These are phyloP conservation scores for Stenolophus ochropezus DNA, from an alignment of 2,888 invertebrate species.

Conservation along the genomic window DNA sequence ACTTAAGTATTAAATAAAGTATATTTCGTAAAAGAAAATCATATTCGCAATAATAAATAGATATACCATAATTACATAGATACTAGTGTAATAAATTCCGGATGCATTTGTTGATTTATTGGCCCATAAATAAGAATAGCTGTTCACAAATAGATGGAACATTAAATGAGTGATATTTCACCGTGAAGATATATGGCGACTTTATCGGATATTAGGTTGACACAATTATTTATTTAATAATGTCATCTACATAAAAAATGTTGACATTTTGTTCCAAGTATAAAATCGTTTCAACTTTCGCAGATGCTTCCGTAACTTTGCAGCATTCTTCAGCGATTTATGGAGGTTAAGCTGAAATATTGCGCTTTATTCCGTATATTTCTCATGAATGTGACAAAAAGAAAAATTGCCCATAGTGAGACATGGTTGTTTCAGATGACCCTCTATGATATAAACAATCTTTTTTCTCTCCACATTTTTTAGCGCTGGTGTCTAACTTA, in stretches of 20 bases:
- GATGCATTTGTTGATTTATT: conserved; percentile 16
- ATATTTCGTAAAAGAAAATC: neutral
- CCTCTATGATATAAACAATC: conserved; percentile 23
- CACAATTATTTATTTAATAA: conserved; percentile 37
- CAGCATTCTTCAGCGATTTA: conserved; percentile 15
- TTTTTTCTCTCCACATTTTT: conserved; percentile 24
- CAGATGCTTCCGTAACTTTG: conserved; percentile 29
- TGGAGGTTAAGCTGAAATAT: conserved; percentile 31
- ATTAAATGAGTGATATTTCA: conserved; percentile 27
- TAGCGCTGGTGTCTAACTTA: conserved; percentile 1
- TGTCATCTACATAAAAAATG: conserved; percentile 37
- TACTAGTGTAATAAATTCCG: conserved; percentile 7
- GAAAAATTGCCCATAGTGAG: conserved; percentile 26
- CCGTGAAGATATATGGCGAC: neutral
- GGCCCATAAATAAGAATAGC: conserved; percentile 10
- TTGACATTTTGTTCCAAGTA: conserved; percentile 35
- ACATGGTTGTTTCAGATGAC: conserved; percentile 27
- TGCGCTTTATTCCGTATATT: conserved; percentile 32
- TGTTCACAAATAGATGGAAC: conserved; percentile 17
- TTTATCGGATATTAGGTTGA: conserved; percentile 9
- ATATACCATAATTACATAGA: too few species aligned
- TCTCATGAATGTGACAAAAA: conserved; percentile 35
- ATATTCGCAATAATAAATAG: too few species aligned
- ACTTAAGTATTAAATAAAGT: too few species aligned
- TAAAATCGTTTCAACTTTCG: conserved; percentile 22